Conservation (phyloP, 2,797 vertebrate species). For the Catamblyrhynchus diadema region DNA sequence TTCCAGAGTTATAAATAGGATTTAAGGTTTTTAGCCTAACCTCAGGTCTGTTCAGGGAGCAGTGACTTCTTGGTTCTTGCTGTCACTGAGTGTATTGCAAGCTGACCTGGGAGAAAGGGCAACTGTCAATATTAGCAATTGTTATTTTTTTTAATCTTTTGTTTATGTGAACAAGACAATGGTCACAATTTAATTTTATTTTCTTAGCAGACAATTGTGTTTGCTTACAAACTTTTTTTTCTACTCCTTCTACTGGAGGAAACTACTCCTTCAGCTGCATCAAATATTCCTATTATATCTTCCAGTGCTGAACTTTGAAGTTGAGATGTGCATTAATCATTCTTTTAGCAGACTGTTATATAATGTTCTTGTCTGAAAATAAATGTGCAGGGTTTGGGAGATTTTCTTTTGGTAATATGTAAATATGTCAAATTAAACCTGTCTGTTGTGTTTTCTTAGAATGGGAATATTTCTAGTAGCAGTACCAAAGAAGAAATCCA, state of each 20-base stretch:
- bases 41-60: background rate
- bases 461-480: background rate
- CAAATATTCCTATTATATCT: background rate
- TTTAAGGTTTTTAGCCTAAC: background rate
- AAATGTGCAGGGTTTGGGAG: background rate
- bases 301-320: background rate
- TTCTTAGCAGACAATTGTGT: background rate
- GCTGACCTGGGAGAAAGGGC: background rate
- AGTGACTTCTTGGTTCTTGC: background rate
- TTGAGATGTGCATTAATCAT: background rate
- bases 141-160: background rate
- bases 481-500: constrained; percentile 10
- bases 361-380: background rate
- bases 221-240: background rate
- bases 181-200: background rate
- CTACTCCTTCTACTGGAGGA: background rate
- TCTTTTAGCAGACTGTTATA: background rate
- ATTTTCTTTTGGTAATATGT: background rate
- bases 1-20: background rate
- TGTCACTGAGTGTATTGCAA: background rate
- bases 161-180: background rate
- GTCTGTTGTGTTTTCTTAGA: constrained; percentile 1
- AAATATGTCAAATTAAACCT: background rate
- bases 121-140: background rate
- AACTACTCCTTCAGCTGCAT: background rate